phyloP scores from a whole-genome alignment of 2,113 vertebrate species.

The Caloenas nicobarica region DNA sequence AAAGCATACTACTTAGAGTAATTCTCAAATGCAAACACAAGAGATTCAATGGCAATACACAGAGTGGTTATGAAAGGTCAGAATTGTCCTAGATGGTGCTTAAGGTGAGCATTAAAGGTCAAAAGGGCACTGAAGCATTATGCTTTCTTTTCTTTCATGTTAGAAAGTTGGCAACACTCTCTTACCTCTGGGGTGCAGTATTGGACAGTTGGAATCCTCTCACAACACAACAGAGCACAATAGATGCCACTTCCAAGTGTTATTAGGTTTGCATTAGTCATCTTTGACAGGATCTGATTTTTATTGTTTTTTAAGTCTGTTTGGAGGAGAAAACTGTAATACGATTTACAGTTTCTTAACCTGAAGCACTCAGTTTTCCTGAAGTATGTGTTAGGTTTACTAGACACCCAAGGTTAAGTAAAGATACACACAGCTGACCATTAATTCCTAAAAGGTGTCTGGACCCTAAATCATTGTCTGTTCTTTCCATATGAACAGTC shows the following conservation, averaged over 20 bases:
- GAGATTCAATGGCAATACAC: background rate
- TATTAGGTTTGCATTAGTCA: background rate
- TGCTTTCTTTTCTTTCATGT: background rate
- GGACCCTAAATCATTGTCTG: background rate
- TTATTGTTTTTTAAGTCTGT: background rate
- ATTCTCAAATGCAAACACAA: background rate
- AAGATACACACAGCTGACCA: background rate
- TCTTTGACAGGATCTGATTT: background rate
- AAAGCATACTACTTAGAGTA: background rate
- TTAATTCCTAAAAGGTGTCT: background rate
- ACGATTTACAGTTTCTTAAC: background rate
- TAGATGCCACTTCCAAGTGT: accelerated
- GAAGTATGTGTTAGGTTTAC: background rate
- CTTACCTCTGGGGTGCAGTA: constrained; percentile 16
- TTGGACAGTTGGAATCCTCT: background rate
- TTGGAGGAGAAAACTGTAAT: background rate
- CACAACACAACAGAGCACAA: background rate
- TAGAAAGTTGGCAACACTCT: background rate
- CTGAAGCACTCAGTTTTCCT: background rate
- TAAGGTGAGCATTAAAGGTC: background rate
- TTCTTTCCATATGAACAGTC: background rate
- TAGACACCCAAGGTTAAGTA: background rate
- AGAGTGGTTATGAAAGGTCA: background rate
- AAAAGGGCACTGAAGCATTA: background rate
- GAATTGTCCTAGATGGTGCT: background rate